These are phyloP conservation scores for Megamerina dolium DNA, from an alignment of 2,888 invertebrate species.

Conservation along the genomic window DNA sequence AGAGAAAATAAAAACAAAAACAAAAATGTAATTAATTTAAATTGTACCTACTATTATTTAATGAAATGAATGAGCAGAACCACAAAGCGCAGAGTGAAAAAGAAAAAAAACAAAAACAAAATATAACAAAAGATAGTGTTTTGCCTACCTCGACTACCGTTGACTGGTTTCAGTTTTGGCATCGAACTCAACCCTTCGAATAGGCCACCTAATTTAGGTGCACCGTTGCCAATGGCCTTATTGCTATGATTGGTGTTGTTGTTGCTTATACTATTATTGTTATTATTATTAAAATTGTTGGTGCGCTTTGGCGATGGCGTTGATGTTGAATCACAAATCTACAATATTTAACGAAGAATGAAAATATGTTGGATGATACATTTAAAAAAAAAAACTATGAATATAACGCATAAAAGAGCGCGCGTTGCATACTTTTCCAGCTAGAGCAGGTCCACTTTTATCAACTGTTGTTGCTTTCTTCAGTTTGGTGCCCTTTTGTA, in stretches of 20 bases:
- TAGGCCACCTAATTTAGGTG: conserved; percentile 45
- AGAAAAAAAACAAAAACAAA: neutral
- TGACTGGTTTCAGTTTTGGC: conserved; percentile 50
- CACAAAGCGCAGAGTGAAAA: neutral
- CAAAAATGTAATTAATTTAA: conserved; percentile 1
- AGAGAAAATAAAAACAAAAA: neutral
- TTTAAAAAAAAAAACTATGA: too few species aligned
- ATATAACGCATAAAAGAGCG: too few species aligned
- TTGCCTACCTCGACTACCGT: conserved; percentile 39
- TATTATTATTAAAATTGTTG: conserved; percentile 22
- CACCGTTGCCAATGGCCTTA: conserved; percentile 38
- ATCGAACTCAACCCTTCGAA: conserved; percentile 47
- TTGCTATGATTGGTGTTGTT: conserved; percentile 23
- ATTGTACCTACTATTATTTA: too few species aligned
- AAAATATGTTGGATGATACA: too few species aligned
- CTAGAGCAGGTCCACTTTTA: conserved; percentile 75
- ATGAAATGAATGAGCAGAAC: neutral
- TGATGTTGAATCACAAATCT: conserved; percentile 23
- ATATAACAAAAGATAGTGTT: neutral
- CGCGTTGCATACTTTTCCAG: conserved; percentile 62
- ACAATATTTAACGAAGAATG: too few species aligned
- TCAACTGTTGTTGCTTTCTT: conserved; percentile 87
- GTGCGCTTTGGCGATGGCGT: conserved; percentile 24
- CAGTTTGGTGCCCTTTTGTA: conserved; percentile 72
- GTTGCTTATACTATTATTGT: conserved; percentile 26